A percentile compares a stretch with the other conserved stretches of the same genome.
phyloP scores from a whole-genome alignment of 1,140 invertebrate species.

The Venustaconcha ellipsiformis region DNA sequence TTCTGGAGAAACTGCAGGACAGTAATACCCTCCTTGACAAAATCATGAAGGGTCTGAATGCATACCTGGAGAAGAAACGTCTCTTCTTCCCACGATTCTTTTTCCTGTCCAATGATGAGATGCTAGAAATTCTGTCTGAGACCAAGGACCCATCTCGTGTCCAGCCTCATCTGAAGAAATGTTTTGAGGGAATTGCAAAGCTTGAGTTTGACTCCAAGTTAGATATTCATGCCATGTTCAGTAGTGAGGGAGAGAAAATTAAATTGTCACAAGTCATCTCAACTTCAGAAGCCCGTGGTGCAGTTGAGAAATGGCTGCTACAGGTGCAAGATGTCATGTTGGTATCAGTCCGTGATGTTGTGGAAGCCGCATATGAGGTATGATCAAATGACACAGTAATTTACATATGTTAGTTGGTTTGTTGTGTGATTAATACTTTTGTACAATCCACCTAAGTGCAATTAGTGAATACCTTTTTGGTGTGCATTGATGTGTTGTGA shows the following conservation, averaged over 20 bases:
- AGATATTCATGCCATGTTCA: constrained; percentile 69
- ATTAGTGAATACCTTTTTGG: too few relatives aligned
- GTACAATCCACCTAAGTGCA: too few relatives aligned
- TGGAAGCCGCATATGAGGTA: constrained; percentile 61
- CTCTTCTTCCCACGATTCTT: constrained; percentile 71
- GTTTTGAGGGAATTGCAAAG: constrained; percentile 70
- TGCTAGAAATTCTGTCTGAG: constrained; percentile 71
- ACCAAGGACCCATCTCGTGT: constrained; percentile 70
- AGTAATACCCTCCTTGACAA: constrained; percentile 67
- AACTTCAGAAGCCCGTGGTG: constrained; percentile 67
- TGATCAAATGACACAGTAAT: background rate
- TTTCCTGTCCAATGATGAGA: constrained; percentile 71
- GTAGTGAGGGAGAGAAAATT: constrained; percentile 69
- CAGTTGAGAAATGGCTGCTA: constrained; percentile 70
- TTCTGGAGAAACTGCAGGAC: constrained; percentile 67
- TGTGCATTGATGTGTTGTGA: too few relatives aligned
- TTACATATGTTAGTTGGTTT: background rate
- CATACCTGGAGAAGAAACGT: constrained; percentile 70
- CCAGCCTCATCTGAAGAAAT: constrained; percentile 71
- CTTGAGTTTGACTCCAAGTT: constrained; percentile 68
- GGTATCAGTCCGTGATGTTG: constrained; percentile 65
- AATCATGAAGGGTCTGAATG: constrained; percentile 70
- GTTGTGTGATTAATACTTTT: background rate
- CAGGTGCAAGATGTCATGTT: constrained; percentile 70
- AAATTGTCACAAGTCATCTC: constrained; percentile 58